Evolutionary conservation across 2,888 invertebrate genomes (phyloP).

Genomic region (Acleris sparsana): DNA sequence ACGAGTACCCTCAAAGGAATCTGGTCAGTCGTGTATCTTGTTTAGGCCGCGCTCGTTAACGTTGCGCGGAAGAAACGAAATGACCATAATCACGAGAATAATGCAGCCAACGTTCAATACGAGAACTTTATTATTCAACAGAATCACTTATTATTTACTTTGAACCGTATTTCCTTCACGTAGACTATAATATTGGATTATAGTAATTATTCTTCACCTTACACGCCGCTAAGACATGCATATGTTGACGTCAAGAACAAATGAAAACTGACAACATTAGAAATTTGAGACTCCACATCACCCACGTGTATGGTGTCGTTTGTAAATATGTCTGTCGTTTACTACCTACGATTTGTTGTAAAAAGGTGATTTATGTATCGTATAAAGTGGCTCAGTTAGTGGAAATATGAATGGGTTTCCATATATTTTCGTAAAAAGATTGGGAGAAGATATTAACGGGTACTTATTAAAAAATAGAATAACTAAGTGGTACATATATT

Average conservation of each 20-base stretch:
- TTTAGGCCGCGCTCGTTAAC: slow-evolving; percentile 26
- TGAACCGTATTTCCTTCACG: neutral
- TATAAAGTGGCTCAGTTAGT: no score
- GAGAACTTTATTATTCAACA: neutral
- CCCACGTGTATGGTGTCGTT: slow-evolving; percentile 5
- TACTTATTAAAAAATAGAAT: no score
- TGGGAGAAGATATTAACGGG: no score
- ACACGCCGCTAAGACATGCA: no score
- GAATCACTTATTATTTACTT: neutral
- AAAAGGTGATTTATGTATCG: no score
- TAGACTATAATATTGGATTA: slow-evolving; percentile 10
- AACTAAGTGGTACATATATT: no score
- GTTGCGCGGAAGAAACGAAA: slow-evolving; percentile 34
- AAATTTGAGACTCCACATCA: slow-evolving; percentile 14
- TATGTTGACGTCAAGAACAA: neutral
- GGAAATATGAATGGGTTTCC: no score
- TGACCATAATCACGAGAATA: slow-evolving; percentile 33
- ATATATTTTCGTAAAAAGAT: no score
- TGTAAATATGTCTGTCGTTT: neutral
- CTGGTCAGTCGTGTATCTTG: slow-evolving; percentile 41
- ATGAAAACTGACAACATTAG: slow-evolving; percentile 20
- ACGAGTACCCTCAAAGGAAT: slow-evolving; percentile 37
- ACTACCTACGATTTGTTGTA: no score
- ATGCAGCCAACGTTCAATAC: slow-evolving; percentile 7
- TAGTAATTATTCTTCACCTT: neutral